A percentile compares a stretch with the other conserved stretches of the same genome.
Conservation (phyloP, 1,140 invertebrate genomes). For the Trichomalopsis sarcophagae region DNA sequence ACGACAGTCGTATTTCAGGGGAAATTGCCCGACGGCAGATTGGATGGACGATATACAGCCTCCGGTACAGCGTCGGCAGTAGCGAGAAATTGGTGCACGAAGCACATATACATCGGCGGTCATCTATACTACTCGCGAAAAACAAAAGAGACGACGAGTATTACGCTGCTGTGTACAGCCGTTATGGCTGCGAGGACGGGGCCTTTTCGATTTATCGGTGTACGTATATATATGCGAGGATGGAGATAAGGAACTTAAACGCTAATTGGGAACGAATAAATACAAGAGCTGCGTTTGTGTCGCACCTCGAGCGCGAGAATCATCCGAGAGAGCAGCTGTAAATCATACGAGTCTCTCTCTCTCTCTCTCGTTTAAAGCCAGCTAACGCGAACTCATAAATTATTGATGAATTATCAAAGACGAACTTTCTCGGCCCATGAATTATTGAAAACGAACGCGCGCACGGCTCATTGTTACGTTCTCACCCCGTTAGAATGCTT, state of each 20-base stretch:
- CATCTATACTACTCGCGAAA: conserved; percentile 57
- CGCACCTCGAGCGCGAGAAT: no score
- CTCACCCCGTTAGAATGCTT: not conserved
- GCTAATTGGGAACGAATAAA: not conserved
- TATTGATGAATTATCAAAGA: conserved; percentile 42
- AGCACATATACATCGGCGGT: conserved; percentile 51
- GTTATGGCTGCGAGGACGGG: no score
- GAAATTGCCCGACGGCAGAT: conserved; percentile 74
- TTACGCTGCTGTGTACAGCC: no score
- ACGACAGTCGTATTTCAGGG: conserved; percentile 74
- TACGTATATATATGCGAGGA: no score
- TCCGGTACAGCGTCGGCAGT: not conserved
- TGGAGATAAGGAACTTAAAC: conserved; percentile 8
- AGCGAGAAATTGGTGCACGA: not conserved
- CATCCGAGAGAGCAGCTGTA: no score
- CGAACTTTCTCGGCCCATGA: conserved; percentile 47
- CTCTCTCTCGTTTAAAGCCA: conserved; percentile 33
- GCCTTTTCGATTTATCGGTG: no score
- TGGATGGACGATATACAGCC: conserved; percentile 74
- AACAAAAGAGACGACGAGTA: conserved; percentile 52
- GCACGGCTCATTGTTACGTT: conserved; percentile 15
- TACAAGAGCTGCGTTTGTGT: not conserved
- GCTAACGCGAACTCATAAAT: conserved; percentile 44
- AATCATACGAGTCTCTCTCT: conserved; percentile 29
- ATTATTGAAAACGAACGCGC: conserved; percentile 40